Percentiles rank a stretch among this genome's conserved stretches.
These are phyloP conservation scores for Chloroclysta siterata DNA, from an alignment of 2,888 invertebrate species.

Conservation along the genomic window DNA sequence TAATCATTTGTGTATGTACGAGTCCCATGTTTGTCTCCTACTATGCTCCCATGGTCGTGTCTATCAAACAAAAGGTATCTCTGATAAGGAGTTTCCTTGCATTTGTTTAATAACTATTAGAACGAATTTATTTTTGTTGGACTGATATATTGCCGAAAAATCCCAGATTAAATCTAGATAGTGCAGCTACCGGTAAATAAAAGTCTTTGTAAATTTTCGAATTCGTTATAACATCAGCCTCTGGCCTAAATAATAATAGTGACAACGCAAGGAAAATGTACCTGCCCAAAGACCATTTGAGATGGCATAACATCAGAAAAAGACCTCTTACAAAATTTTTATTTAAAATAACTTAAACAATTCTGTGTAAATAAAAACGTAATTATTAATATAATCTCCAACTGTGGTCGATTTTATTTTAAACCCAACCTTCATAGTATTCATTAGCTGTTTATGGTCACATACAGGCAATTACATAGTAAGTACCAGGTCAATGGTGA, in stretches of 20 bases:
- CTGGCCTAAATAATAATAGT: too few relatives aligned
- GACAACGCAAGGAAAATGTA: too few relatives aligned
- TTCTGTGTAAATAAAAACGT: constrained; percentile 2
- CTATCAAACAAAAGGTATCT: neutral
- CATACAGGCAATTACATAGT: constrained; percentile 29
- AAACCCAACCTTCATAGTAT: constrained; percentile 29
- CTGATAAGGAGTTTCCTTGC: too few relatives aligned
- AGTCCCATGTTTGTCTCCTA: constrained; percentile 1
- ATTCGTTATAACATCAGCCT: too few relatives aligned
- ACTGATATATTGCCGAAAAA: too few relatives aligned
- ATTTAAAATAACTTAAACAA: neutral
- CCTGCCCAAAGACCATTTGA: neutral
- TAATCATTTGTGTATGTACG: constrained; percentile 30
- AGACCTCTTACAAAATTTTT: neutral
- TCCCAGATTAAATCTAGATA: too few relatives aligned
- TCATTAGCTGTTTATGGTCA: constrained; percentile 30
- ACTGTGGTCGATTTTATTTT: constrained; percentile 17
- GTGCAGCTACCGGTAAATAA: too few relatives aligned
- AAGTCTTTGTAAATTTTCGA: too few relatives aligned
- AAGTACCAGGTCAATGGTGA: constrained; percentile 40
- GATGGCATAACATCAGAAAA: neutral
- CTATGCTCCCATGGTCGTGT: neutral
- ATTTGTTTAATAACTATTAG: too few relatives aligned
- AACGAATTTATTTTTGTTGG: too few relatives aligned
- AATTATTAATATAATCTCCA: constrained; percentile 8